Percentiles rank a stretch among this genome's conserved stretches.
phyloP scores from a whole-genome alignment of 2,888 invertebrate species.

The Clepsis dumicolana region DNA sequence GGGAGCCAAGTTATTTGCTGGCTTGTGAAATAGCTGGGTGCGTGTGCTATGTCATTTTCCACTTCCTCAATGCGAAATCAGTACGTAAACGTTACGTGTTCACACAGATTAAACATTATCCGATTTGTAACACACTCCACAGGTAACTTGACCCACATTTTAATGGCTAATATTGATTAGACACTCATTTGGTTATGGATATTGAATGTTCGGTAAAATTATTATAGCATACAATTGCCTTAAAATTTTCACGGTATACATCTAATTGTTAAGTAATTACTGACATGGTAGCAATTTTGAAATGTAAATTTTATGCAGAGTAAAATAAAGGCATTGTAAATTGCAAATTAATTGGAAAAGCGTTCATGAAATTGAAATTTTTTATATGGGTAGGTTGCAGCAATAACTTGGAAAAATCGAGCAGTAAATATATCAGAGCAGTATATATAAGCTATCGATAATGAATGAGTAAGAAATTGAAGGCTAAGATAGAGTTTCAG shows the following conservation, averaged over 20 bases:
- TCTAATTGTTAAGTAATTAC: neutral
- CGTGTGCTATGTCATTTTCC: slow-evolving; percentile 59
- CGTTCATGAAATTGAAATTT: slow-evolving; percentile 2
- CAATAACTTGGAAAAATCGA: slow-evolving; percentile 13
- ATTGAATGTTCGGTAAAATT: neutral
- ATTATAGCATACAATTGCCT: slow-evolving; percentile 17
- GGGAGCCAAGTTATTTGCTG: slow-evolving; percentile 52
- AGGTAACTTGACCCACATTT: slow-evolving; percentile 30
- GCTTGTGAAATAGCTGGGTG: slow-evolving; percentile 54
- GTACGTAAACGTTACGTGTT: slow-evolving; percentile 61
- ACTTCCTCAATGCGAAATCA: slow-evolving; percentile 64
- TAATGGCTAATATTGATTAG: slow-evolving; percentile 11
- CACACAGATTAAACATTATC: slow-evolving; percentile 47
- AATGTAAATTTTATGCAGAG: neutral
- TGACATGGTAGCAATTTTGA: neutral
- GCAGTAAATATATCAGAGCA: slow-evolving; percentile 15
- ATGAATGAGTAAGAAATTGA: slow-evolving; percentile 29
- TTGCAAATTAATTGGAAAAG: neutral
- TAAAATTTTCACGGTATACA: neutral
- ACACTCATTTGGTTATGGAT: neutral
- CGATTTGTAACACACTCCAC: slow-evolving; percentile 42
- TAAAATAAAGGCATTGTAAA: neutral
- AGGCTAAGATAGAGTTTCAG: slow-evolving; percentile 7
- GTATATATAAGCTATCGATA: slow-evolving; percentile 20
- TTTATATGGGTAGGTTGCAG: neutral